Evolutionary conservation across 1,140 invertebrate genomes (phyloP), one percentile per base, ranked within the genome.

Genomic region (Trachymyrmex cornetzi): DNA sequence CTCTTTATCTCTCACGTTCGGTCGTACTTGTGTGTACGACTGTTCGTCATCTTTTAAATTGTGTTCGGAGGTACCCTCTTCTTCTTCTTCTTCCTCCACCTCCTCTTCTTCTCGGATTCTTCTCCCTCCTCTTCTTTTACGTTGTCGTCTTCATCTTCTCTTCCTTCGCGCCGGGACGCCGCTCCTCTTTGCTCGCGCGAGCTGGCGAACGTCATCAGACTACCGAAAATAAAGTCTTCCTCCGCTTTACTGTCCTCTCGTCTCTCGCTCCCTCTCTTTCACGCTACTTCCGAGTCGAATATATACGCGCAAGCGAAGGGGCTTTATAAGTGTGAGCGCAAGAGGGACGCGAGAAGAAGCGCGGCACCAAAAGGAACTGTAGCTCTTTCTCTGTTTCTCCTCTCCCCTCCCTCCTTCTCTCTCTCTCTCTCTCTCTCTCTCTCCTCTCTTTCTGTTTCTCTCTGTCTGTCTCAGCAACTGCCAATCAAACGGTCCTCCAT

Each of bases 181-280:
- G 59, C 64, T 53, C 44, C 64, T 88, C 81, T 66, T 79, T 64
- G 75, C 81, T 90, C 61, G 64, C 67, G 85, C 84, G 66, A 69
- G 79, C 34, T 87, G 85, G 67, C 90, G 87, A 81, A 88, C 88
- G 87, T 89, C 88, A 79, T 90, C 87, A 71, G 69, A 63, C 84
- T 84, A 87, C 86, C 87, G 88, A 90, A 90, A 90, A 90, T 90
- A 90, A 90, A 90, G 87, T 88, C 87, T 74, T 89, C 87, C 87
- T 85, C 66, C 88, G 84, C 85, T 75, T 87, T 84, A 69, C 81
- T 87, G 63, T 77, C 19, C 67, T 85, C 74, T 34, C 50, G 16
- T 77, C 85, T 59, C 69, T 53, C 69, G 24, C 53, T 71, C 80
- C 75, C 80, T 90, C 81, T 88, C 81, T 67, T 84, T 48, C 67